Evolutionary conservation across 2,888 invertebrate genomes (phyloP).

Genomic region (Odontocolon sp.): DNA sequence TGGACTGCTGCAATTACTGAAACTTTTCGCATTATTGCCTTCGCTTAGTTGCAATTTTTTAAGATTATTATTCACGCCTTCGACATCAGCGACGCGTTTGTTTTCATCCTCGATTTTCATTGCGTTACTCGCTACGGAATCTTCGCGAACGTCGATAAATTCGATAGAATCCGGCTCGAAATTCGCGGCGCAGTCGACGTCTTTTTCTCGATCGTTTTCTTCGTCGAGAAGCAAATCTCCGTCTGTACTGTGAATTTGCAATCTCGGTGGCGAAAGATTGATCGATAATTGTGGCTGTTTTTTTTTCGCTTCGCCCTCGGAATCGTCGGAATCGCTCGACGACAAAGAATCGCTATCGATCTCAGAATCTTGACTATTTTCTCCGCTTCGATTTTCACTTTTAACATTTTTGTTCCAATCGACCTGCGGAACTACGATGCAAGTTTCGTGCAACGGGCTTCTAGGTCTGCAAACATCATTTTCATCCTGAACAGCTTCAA

Average conservation of each 20-base stretch:
- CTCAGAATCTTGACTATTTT: slow-evolving; percentile 76
- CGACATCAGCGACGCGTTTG: slow-evolving; percentile 64
- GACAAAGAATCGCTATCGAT: slow-evolving; percentile 85
- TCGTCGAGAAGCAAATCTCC: slow-evolving; percentile 84
- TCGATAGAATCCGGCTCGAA: slow-evolving; percentile 80
- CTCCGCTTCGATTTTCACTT: slow-evolving; percentile 62
- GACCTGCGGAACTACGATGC: slow-evolving; percentile 85
- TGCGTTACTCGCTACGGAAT: slow-evolving; percentile 29
- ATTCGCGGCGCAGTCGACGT: slow-evolving; percentile 61
- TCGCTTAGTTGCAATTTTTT: slow-evolving; percentile 74
- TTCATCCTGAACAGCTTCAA: slow-evolving; percentile 58
- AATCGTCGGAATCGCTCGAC: slow-evolving; percentile 77
- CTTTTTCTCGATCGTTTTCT: slow-evolving; percentile 65
- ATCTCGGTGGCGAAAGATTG: slow-evolving; percentile 84
- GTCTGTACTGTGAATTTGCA: slow-evolving; percentile 88
- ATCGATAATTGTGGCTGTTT: slow-evolving; percentile 32
- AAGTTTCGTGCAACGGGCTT: slow-evolving; percentile 86
- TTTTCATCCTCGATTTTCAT: slow-evolving; percentile 11
- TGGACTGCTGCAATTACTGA: slow-evolving; percentile 82
- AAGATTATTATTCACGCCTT: slow-evolving; percentile 73
- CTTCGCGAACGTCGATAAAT: slow-evolving; percentile 61
- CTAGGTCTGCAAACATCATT: slow-evolving; percentile 82
- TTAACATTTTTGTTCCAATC: slow-evolving; percentile 82
- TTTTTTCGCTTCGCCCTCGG: slow-evolving; percentile 43
- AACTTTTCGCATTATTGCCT: slow-evolving; percentile 72